Evolutionary conservation across 2,888 invertebrate genomes (phyloP).

Genomic region (Apamea sordens): DNA sequence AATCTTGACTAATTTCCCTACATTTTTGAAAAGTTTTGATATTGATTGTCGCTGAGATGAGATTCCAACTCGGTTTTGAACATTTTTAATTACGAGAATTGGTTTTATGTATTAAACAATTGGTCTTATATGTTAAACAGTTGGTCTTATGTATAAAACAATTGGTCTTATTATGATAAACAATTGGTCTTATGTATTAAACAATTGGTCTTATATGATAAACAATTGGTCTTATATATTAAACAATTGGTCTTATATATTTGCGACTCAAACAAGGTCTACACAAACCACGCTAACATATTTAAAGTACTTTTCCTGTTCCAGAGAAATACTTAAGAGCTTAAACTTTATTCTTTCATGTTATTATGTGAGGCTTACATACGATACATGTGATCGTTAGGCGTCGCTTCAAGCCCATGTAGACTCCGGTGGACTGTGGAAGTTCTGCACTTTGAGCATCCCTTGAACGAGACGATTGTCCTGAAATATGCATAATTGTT

Average conservation of each 20-base stretch:
- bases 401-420: slow-evolving; percentile 2
- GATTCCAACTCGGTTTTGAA: not conserved
- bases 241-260: too few species aligned
- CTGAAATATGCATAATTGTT: slow-evolving; percentile 65
- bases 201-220: too few species aligned
- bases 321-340: not conserved
- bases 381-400: slow-evolving; percentile 2
- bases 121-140: too few species aligned
- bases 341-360: not conserved
- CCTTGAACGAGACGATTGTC: slow-evolving; percentile 42
- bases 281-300: not conserved
- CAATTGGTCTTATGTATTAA: too few species aligned
- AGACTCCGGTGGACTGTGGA: slow-evolving; percentile 24
- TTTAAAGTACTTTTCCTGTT: not conserved
- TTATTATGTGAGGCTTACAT: not conserved
- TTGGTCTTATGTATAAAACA: too few species aligned
- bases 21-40: not conserved
- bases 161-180: too few species aligned
- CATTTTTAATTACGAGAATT: not conserved
- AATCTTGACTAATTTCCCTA: not conserved
- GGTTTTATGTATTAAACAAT: too few species aligned
- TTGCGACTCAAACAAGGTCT: not conserved
- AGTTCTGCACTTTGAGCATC: slow-evolving; percentile 32
- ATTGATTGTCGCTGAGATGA: not conserved
- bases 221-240: too few species aligned